Percentiles rank a stretch among this genome's conserved stretches.
These are phyloP conservation scores for Malurus alboscapulatus DNA, from an alignment of 2,113 vertebrate genomes.

Conservation along the genomic window DNA sequence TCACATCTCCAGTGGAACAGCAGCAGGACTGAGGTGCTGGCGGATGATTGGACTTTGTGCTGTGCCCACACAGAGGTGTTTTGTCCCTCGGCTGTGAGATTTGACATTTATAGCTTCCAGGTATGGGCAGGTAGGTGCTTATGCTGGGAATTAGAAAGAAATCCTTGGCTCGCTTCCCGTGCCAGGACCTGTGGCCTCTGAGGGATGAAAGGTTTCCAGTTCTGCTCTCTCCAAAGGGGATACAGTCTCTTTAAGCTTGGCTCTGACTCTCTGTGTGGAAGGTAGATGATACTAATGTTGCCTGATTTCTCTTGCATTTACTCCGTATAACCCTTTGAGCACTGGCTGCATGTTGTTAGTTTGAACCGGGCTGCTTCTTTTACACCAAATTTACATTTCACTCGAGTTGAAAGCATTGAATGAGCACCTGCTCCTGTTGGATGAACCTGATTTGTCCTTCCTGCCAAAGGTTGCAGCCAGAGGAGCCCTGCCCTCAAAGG, in stretches of 20 bases:
- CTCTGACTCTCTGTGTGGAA: constrained; percentile 69
- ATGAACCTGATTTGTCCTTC: background rate
- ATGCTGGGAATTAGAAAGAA: background rate
- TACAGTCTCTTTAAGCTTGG: constrained; percentile 88
- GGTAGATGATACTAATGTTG: constrained; percentile 59
- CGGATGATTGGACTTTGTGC: background rate
- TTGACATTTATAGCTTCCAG: background rate
- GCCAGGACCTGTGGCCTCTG: background rate
- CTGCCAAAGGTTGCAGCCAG: constrained; percentile 9
- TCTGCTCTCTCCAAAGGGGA: constrained; percentile 73
- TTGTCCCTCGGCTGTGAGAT: constrained; percentile 2
- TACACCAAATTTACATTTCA: constrained; percentile 30
- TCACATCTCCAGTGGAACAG: background rate
- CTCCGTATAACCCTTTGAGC: constrained; percentile 82
- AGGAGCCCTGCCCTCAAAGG: constrained; percentile 72
- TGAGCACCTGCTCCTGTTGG: background rate
- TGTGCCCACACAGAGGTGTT: background rate
- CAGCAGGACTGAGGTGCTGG: background rate
- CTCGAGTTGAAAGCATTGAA: background rate
- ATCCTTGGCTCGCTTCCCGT: background rate
- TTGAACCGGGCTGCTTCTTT: constrained; percentile 59
- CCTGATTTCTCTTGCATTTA: constrained; percentile 69
- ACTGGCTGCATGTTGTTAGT: constrained; percentile 72
- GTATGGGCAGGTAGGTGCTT: constrained; percentile 23
- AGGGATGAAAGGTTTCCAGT: constrained; percentile 1